Conservation (phyloP, 2,113 vertebrate genomes). For the Anser cygnoides region DNA sequence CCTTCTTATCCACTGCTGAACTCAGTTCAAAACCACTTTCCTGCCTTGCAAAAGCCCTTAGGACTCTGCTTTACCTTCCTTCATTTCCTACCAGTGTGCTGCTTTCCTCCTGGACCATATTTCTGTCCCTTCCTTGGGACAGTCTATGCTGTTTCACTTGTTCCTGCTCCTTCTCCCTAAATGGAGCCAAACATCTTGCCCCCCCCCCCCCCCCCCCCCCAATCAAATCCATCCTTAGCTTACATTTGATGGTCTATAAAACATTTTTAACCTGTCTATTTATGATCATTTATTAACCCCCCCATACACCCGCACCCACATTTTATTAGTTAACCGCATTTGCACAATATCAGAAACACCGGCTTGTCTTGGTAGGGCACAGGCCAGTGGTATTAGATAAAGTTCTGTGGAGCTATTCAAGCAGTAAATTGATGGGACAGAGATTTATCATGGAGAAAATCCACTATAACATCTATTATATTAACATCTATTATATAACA, state of each 20-base stretch:
- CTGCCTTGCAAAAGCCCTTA: neutral
- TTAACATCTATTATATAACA: too few species aligned
- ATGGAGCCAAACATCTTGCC: neutral
- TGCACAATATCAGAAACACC: neutral
- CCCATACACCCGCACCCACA: too few species aligned
- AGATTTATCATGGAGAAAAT: neutral
- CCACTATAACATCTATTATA: neutral
- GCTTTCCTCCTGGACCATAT: neutral
- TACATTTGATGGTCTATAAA: neutral
- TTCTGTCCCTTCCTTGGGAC: neutral
- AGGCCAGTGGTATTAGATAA: neutral
- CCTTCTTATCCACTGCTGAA: neutral
- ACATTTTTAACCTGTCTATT: neutral
- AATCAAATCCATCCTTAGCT: neutral
- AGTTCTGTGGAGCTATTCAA: neutral
- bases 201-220: neutral
- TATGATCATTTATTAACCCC: neutral
- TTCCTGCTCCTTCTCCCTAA: neutral
- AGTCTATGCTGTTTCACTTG: neutral
- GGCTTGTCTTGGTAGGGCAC: neutral
- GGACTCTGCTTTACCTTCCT: neutral
- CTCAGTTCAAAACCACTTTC: conserved; percentile 3
- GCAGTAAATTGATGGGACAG: neutral
- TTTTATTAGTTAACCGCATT: neutral
- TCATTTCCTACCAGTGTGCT: neutral